Percentiles rank a stretch among this genome's conserved stretches.
phyloP scores from a whole-genome alignment of 2,888 invertebrate species.

The Drepana falcataria region DNA sequence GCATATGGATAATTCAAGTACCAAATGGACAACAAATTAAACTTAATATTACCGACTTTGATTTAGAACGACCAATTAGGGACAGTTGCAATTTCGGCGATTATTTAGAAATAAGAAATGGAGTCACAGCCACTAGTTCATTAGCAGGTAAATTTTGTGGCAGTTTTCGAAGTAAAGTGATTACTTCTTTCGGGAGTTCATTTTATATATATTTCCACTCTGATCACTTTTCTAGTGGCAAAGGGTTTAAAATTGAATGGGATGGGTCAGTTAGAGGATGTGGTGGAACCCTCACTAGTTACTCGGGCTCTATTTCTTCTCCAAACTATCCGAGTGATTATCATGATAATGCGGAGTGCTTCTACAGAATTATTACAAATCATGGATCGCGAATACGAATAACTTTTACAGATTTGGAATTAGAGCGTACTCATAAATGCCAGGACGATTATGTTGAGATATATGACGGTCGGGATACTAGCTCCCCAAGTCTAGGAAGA shows the following conservation, averaged over 20 bases:
- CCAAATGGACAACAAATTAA: constrained; percentile 84
- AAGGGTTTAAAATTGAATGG: constrained; percentile 83
- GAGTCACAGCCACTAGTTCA: constrained; percentile 83
- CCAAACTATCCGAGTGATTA: constrained; percentile 92
- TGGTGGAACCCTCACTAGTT: constrained; percentile 85
- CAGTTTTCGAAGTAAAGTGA: constrained; percentile 74
- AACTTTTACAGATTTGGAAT: constrained; percentile 83
- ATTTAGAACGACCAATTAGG: constrained; percentile 77
- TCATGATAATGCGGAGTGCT: constrained; percentile 84
- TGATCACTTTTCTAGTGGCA: constrained; percentile 79
- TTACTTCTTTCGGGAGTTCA: constrained; percentile 87
- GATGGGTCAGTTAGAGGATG: constrained; percentile 81
- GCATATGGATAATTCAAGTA: constrained; percentile 88
- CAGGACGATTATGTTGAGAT: constrained; percentile 83
- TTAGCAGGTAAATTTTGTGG: constrained; percentile 91
- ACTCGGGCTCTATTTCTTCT: constrained; percentile 86
- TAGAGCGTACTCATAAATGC: constrained; percentile 81
- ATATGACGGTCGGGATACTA: constrained; percentile 81
- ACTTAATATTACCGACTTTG: constrained; percentile 76
- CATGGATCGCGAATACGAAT: constrained; percentile 84
- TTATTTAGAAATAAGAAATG: constrained; percentile 83
- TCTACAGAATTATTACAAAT: constrained; percentile 87
- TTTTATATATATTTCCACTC: constrained; percentile 87
- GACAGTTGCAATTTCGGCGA: constrained; percentile 56
- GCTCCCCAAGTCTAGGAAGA: constrained; percentile 76